These are phyloP conservation scores for Eubasilissa regina DNA, from an alignment of 1,140 invertebrate species.

Conservation along the genomic window DNA sequence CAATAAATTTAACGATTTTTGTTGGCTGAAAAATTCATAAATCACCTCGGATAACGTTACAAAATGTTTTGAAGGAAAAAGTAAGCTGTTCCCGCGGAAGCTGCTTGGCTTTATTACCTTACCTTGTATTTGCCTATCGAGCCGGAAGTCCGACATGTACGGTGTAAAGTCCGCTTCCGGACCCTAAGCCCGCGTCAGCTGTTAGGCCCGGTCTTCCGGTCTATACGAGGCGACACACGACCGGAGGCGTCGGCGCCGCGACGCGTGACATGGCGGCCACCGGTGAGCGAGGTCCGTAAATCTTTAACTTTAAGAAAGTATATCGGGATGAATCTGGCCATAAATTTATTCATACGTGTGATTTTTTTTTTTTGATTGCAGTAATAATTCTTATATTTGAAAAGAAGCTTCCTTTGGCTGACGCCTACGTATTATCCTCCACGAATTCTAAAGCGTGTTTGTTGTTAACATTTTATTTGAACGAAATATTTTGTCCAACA, in stretches of 20 bases:
- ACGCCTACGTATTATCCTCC: no score
- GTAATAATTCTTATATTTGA: neutral
- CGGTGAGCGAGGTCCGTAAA: no score
- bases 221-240: neutral
- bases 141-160: constrained; percentile 31
- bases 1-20: no score
- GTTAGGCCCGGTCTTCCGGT: neutral
- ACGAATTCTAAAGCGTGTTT: neutral
- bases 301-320: neutral
- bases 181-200: neutral
- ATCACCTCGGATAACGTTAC: no score
- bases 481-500: no score
- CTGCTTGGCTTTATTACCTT: neutral
- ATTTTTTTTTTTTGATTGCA: neutral
- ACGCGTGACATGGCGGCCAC: neutral
- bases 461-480: neutral
- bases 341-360: neutral
- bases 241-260: neutral
- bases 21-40: no score
- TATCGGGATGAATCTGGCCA: neutral
- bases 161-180: constrained; percentile 12
- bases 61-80: no score
- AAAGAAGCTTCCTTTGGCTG: neutral
- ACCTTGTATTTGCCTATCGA: constrained; percentile 20
- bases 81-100: neutral